phyloP scores from a whole-genome alignment of 2,113 vertebrate species.

The Dipodomys merriami region DNA sequence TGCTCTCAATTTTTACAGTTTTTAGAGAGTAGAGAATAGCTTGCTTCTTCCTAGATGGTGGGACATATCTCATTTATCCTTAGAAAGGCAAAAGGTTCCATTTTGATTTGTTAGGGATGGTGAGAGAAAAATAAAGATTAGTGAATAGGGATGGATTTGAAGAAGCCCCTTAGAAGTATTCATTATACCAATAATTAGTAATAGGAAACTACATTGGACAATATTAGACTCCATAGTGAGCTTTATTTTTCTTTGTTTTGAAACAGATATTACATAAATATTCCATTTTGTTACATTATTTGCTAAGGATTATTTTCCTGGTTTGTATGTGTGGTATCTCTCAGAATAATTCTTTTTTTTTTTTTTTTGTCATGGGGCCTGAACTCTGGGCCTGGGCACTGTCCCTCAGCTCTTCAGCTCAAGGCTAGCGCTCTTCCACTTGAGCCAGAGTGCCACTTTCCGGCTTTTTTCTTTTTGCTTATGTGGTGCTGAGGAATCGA shows the following conservation, averaged over 20 bases:
- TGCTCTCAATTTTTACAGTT: background rate
- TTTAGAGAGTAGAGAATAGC: background rate
- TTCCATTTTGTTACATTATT: constrained; percentile 49
- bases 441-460: no score
- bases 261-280: background rate
- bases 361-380: no score
- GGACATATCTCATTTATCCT: constrained; percentile 16
- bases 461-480: no score
- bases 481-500: no score
- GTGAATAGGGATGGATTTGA: background rate
- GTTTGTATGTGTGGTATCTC: background rate
- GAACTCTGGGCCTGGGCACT: no score
- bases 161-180: background rate
- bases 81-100: background rate
- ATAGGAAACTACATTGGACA: background rate
- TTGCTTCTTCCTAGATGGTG: background rate
- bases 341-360: background rate
- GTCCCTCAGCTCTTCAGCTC: no score
- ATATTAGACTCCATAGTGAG: background rate
- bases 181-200: constrained; percentile 15
- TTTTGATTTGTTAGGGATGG: background rate
- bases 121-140: background rate
- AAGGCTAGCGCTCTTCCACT: no score
- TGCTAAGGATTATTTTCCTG: background rate
- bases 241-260: background rate